Percentiles rank a stretch among this genome's conserved stretches.
Conservation (phyloP, 2,113 vertebrate species). For the Brienomyrus brachyistius region DNA sequence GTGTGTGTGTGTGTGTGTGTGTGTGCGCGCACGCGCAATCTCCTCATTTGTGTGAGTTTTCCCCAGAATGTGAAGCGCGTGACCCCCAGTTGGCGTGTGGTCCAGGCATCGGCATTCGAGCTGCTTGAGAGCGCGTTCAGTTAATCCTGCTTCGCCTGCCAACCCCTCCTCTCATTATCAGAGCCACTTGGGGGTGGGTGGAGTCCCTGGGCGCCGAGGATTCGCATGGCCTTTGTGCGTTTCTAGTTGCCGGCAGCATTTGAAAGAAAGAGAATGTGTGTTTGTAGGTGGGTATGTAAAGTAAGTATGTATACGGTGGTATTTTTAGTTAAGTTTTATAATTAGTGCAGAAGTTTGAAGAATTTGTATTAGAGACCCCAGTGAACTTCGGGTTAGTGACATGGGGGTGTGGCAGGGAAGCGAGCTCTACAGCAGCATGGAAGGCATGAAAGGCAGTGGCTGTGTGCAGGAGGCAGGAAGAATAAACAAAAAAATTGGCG, state of each 20-base stretch:
- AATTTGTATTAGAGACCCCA: background rate
- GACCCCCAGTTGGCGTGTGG: background rate
- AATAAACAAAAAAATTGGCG: background rate
- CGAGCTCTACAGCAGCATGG: background rate
- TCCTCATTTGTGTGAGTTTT: background rate
- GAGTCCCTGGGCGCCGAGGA: background rate
- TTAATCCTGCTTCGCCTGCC: background rate
- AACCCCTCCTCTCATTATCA: background rate
- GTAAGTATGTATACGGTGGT: background rate
- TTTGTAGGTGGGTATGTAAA: background rate
- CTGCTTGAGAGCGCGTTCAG: background rate
- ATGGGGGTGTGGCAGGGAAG: background rate
- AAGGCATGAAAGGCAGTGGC: background rate
- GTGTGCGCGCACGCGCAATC: too few relatives aligned
- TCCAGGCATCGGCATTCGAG: background rate
- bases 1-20: too few relatives aligned
- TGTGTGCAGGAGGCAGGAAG: background rate
- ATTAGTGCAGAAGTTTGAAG: background rate
- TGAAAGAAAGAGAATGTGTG: background rate
- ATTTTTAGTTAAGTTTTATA: background rate
- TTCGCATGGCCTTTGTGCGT: background rate
- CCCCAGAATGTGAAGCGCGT: background rate
- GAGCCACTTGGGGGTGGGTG: background rate
- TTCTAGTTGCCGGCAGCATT: background rate
- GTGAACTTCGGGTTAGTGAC: background rate